Evolutionary conservation across 2,113 vertebrate species (phyloP), one percentile per base, ranked within the genome.

Genomic region (Tautogolabrus adspersus): DNA sequence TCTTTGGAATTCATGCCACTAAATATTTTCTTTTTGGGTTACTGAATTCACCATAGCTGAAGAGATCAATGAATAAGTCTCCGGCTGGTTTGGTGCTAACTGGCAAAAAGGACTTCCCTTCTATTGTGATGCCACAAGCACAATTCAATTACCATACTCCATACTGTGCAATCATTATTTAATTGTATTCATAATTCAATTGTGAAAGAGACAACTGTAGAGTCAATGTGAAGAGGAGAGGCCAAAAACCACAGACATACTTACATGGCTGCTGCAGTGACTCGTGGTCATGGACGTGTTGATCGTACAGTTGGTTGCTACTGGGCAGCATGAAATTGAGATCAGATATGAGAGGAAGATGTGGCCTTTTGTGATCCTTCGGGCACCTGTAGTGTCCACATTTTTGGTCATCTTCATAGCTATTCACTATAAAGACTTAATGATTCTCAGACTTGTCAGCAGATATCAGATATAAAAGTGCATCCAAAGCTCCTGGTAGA

Each of bases 81-180:
- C 58, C 23, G 23, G 65, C 63, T 85, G 82, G 80, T 70, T 42
- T 40, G 44, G n/a, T 18, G 81, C 87, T 84, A 90, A 47, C 23
- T 81, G 82, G 77, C 85, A 80, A 78, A 79, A 64, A 57, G 30
- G 38, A n/a, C 23, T 21, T 51, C 40, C 60, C 65, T 66, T 61
- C 57, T 42, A 72, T 67, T 77, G 64, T 69, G 64, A 75, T 63
- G 65, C 60, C 75, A 78, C 30, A 47, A 63, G 64, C 72, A 68
- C 58, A 58, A 68, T 85, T 79, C 10, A 66, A 63, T 88, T 88
- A 71, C 70, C 63, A 60, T 34, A 30, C 60, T 56, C 44, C 66
- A 67, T 62, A 60, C 66, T 62, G 59, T 21, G 52, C 70, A 79
- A 67, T 72, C 56, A 55, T 26, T 54, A 65, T 67, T 70, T 70